Evolutionary conservation across 2,113 vertebrate species (phyloP), one percentile per base, ranked within the genome.

Genomic region (Theristicus caerulescens): DNA sequence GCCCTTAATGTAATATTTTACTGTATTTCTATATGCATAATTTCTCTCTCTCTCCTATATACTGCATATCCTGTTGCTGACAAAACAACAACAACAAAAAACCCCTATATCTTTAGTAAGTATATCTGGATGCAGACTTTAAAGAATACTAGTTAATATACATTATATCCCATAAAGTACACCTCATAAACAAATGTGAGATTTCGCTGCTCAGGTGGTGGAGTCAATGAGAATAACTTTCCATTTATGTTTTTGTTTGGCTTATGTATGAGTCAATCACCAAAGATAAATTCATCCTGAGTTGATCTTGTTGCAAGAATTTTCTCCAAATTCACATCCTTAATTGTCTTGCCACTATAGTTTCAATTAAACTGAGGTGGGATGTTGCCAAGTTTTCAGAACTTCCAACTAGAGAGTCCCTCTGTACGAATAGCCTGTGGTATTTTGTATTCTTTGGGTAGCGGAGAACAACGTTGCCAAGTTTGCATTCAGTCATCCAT

Each of bases 401-500:
- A 79, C 64, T 94, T 95, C 83, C 86, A 95, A 38, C 26, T 47
- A 49, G 64, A 51, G n/a, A 54, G 71, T 42, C 62, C 76, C 36
- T 40, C 67, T 88, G 55, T 73, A 62, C 86, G 34, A 97, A 91
- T n/a, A 94, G 91, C 91, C 94, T 61, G 84, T 69, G 82, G 67
- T 94, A 81, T 95, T 97, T 92, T 69, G 71, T 97, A 85, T 95
- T 84, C 92, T 96, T 83, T 51, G 92, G 93, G 74, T 62, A 96
- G 87, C 51, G 29, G 76, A 82, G 65, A 78, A 67, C n/a, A 55
- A n/a, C 80, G 46, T 59, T 97, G 94, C 94, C 95, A 93, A 88
- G 96, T 96, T 94, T 96, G 96, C 86, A 96, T 96, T 93, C 95
- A 95, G 92, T 95, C 91, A 93, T 88, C 86, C 84, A 94, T 92